phyloP scores from a whole-genome alignment of 53 echinoderm and acorn worm genomes.

The Crossaster papposus region DNA sequence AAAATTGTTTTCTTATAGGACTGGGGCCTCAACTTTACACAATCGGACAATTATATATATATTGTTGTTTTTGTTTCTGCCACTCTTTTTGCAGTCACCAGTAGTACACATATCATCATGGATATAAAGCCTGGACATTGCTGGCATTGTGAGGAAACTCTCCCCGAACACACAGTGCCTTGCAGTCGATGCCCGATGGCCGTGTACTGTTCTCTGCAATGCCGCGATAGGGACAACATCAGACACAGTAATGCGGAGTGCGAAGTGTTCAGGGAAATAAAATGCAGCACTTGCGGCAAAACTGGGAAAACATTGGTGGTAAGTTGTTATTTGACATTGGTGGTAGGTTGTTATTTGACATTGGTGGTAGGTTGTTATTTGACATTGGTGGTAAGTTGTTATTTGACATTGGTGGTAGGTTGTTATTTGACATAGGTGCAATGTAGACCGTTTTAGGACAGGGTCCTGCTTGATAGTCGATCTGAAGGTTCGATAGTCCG shows the following conservation, averaged over 20 bases:
- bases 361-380: not conserved
- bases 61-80: not conserved
- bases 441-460: conserved; percentile 8
- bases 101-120: not conserved
- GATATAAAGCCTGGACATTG: conserved; percentile 14
- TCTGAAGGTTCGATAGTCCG: no score
- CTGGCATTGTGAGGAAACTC: conserved; percentile 26
- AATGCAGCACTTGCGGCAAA: not conserved
- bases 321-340: no score
- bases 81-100: not conserved
- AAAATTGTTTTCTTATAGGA: no score
- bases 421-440: not conserved
- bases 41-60: no score
- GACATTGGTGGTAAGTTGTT: not conserved
- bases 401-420: not conserved
- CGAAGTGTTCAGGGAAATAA: not conserved
- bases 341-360: not conserved
- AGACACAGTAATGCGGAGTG: not conserved
- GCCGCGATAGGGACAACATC: not conserved
- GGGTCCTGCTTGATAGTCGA: no score
- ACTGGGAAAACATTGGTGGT: not conserved
- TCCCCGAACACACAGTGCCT: not conserved
- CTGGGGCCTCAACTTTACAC: no score
- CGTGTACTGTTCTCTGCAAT: not conserved
- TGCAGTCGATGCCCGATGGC: not conserved